These are phyloP conservation scores for Lepidocolaptes lacrymiger DNA, from an alignment of 2,797 vertebrate species.

Conservation along the genomic window DNA sequence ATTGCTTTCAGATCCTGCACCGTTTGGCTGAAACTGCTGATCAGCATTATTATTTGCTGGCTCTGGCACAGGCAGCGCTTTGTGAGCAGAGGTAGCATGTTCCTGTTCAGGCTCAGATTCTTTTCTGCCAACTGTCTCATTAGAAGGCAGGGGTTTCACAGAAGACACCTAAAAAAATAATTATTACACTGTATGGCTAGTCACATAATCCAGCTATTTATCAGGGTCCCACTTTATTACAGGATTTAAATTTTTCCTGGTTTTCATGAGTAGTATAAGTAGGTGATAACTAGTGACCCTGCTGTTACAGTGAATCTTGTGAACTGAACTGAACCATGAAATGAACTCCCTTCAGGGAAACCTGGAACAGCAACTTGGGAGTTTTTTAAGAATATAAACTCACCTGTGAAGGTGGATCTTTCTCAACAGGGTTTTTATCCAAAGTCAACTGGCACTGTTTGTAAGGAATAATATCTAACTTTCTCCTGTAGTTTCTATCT, in stretches of 20 bases:
- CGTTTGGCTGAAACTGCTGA: conserved; percentile 33
- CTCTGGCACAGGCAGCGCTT: neutral
- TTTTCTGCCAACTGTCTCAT: neutral
- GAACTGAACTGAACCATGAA: neutral
- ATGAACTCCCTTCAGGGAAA: neutral
- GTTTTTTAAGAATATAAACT: neutral
- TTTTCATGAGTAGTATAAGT: neutral
- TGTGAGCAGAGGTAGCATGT: neutral
- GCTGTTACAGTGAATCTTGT: neutral
- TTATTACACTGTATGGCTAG: neutral
- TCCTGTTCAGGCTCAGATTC: neutral
- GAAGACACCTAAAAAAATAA: conserved; percentile 33
- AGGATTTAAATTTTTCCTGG: neutral
- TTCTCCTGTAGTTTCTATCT: conserved; percentile 71
- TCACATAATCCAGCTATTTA: neutral
- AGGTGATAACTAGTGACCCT: neutral
- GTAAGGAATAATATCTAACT: conserved; percentile 57
- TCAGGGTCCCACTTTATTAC: neutral
- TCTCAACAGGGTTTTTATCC: neutral
- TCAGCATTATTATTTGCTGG: neutral
- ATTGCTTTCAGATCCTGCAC: conserved; percentile 22
- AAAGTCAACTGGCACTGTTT: neutral
- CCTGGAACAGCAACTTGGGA: neutral
- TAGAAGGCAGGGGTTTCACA: neutral
- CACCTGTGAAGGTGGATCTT: conserved; percentile 44